A percentile compares a stretch with the other conserved stretches of the same genome.
These are phyloP conservation scores for Otolemur crassicaudatus DNA, from an alignment of 2,797 vertebrate genomes.

Conservation along the genomic window DNA sequence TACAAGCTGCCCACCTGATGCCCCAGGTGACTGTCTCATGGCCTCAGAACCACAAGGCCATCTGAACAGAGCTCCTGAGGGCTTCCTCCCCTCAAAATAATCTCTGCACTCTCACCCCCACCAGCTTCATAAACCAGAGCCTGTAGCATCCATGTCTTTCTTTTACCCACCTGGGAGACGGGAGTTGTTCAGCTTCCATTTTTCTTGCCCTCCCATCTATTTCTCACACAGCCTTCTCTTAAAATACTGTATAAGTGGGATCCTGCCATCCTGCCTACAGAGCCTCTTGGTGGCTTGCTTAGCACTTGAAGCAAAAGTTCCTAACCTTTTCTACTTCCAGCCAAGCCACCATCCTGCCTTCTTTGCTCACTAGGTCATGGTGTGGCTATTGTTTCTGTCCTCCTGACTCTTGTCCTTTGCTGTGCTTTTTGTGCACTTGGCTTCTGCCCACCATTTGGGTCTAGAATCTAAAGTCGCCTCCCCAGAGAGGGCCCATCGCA, in stretches of 20 bases:
- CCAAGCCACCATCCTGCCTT: neutral
- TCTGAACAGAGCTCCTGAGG: neutral
- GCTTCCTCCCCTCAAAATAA: too few relatives aligned
- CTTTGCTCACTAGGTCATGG: neutral
- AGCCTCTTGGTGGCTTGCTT: neutral
- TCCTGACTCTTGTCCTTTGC: too few relatives aligned
- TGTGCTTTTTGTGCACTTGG: neutral
- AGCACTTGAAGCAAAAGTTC: neutral
- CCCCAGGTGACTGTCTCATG: neutral
- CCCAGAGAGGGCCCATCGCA: neutral
- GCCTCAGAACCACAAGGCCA: neutral
- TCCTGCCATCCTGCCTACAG: rapidly evolving
- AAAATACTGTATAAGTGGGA: neutral
- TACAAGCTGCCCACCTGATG: neutral
- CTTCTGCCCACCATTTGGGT: neutral
- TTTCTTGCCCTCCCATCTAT: neutral
- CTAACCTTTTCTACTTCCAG: too few relatives aligned
- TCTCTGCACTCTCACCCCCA: too few relatives aligned
- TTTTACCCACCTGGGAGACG: neutral
- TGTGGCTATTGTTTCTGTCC: rapidly evolving
- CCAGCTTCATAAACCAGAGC: too few relatives aligned
- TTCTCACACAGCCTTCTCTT: neutral
- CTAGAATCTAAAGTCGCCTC: neutral
- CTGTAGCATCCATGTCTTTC: neutral
- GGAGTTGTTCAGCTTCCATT: neutral